Evolutionary conservation across 2,797 vertebrate genomes (phyloP).

Genomic region (Molossus alvarezi): DNA sequence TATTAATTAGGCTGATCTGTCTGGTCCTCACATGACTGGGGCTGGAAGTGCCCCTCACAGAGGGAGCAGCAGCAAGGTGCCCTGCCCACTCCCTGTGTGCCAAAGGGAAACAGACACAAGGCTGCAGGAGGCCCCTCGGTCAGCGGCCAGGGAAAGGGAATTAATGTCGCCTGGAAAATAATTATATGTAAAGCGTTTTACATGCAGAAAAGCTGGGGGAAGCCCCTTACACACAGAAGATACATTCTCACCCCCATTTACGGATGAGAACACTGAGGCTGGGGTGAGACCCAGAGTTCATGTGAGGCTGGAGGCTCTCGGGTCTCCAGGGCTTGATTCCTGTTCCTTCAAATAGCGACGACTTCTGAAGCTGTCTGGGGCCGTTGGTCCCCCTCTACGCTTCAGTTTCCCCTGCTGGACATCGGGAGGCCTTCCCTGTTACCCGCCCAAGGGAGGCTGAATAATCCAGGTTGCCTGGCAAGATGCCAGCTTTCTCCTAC

Average conservation of each 20-base stretch:
- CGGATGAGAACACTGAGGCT: not conserved
- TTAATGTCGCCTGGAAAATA: not conserved
- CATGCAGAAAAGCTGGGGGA: not conserved
- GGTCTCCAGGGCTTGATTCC: not conserved
- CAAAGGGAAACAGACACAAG: slow-evolving; percentile 27
- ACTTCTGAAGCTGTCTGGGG: not conserved
- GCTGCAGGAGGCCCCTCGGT: not conserved
- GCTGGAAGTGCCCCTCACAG: not conserved
- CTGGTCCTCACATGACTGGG: not conserved
- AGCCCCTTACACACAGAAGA: not conserved
- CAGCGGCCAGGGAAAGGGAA: not conserved
- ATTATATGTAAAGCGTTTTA: not conserved
- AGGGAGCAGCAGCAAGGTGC: not conserved
- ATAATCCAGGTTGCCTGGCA: not conserved
- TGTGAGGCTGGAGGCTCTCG: not conserved
- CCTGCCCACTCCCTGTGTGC: not conserved
- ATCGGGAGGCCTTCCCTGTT: not conserved
- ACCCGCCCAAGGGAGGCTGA: fast-evolving
- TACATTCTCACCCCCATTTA: not conserved
- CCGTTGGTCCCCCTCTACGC: not conserved
- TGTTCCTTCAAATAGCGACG: not conserved
- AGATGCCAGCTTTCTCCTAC: not conserved
- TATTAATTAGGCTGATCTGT: not conserved
- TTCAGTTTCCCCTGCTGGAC: slow-evolving; percentile 51
- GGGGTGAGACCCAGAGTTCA: not conserved